Base-by-base conservation (phyloP, 2,797 vertebrate species). In the Chrysocyon brachyurus region DNA sequence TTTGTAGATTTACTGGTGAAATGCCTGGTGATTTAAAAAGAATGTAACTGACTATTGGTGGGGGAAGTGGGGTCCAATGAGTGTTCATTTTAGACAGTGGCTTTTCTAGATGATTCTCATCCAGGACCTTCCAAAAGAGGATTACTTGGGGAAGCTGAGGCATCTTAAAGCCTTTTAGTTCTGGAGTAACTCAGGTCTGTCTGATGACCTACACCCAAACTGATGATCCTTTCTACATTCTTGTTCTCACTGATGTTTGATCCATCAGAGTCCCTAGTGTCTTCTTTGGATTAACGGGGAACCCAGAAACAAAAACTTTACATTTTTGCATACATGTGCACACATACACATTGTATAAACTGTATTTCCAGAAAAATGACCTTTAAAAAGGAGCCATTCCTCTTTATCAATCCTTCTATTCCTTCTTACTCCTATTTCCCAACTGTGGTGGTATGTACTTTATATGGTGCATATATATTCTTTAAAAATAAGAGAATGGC, bases 401-500 rank as follows among this genome's bases (percentile, higher is more conserved):
- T 96, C 17, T 46, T 61, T 14, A 88, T 36, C n/a, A 40, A 28
- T 49, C 59, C 46, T 87, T 79, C 54, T 46, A 24, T 85, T 49
- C 12, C 26, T 77, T 84, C 24, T 89, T 89, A 46, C 11, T 86
- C 52, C 21, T 83, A n/a, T 56, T 63, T 54, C 31, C n/a, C 83
- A 14, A 89, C 73, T 68, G 3, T 49, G 19, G 56, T 57, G 26
- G 92, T 28, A 70, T 5, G 6, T 14, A 84, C 66, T 85, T 75
- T 46, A 28, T 64, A 46, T 40, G 26, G 46, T 24, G 2, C 77
- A 49, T 26, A 31, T 15, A 26, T 91, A 85, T 90, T 73, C 83
- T 90, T 97, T 85, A 78, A 90, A 93, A 87, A 75, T 28, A 89
- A 97, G 61, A 21, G 19, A 75, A 3, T 2, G 77, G 75, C 52